phyloP scores from a whole-genome alignment of 2,888 invertebrate genomes.

The Himalopsyche japonica region DNA sequence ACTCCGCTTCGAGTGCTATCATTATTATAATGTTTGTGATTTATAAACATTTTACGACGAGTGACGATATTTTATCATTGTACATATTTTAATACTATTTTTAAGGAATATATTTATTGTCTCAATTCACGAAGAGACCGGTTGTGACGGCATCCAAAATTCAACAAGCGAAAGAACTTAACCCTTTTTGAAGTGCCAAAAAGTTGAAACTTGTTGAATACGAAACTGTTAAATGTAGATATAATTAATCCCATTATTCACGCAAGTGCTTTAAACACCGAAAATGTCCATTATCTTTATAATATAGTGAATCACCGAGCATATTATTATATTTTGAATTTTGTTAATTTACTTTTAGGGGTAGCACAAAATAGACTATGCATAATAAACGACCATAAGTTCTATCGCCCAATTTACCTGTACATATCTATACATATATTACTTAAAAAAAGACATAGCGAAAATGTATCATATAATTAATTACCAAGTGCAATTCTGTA shows the following conservation, averaged over 20 bases:
- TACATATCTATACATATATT: neutral
- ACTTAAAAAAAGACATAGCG: neutral
- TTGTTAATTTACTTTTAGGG: constrained; percentile 15
- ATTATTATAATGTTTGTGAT: constrained; percentile 8
- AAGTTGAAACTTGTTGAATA: constrained; percentile 26
- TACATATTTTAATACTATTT: constrained; percentile 2
- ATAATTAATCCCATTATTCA: constrained; percentile 22
- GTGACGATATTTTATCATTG: neutral
- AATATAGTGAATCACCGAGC: constrained; percentile 16
- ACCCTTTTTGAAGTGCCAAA: constrained; percentile 32
- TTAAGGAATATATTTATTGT: neutral
- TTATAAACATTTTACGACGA: constrained; percentile 1
- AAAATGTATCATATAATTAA: neutral
- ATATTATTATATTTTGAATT: constrained; percentile 3
- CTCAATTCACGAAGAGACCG: constrained; percentile 14
- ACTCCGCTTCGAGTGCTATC: constrained; percentile 25
- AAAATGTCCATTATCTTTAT: constrained; percentile 16
- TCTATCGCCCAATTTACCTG: constrained; percentile 10
- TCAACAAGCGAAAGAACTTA: constrained; percentile 17
- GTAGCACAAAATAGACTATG: constrained; percentile 18
- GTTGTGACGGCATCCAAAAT: constrained; percentile 34
- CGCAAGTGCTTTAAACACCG: constrained; percentile 38
- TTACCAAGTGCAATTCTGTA: constrained; percentile 26
- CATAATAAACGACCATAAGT: neutral
- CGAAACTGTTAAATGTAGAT: constrained; percentile 15